A percentile compares a stretch with the other conserved stretches of the same genome.
Conservation (phyloP, 2,113 vertebrate genomes). For the Gasterosteus nipponicus region DNA sequence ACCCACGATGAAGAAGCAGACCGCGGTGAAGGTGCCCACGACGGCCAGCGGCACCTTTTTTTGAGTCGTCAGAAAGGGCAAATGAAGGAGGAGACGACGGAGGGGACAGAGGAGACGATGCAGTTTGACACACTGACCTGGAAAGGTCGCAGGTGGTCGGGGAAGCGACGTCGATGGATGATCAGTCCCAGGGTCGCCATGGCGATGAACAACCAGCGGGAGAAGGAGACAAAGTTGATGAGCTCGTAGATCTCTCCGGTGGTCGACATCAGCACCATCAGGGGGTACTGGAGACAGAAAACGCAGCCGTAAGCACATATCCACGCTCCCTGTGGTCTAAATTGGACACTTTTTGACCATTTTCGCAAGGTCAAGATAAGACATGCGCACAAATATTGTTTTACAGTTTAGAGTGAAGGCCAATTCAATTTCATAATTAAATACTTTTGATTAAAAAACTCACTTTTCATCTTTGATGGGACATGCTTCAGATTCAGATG, state of each 20-base stretch:
- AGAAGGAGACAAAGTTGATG: slow-evolving; percentile 89
- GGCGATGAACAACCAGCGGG: slow-evolving; percentile 90
- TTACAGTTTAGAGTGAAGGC: too few species aligned
- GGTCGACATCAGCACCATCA: slow-evolving; percentile 82
- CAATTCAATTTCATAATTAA: too few species aligned
- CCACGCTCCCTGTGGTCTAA: background rate
- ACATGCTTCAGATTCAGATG: too few species aligned
- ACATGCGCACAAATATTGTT: too few species aligned
- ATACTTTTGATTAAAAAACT: too few species aligned
- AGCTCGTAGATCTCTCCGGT: slow-evolving; percentile 87
- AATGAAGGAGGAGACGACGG: background rate
- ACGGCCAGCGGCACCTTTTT: slow-evolving; percentile 89
- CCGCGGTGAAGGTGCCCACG: slow-evolving; percentile 88
- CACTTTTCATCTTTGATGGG: too few species aligned
- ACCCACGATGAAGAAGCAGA: slow-evolving; percentile 94
- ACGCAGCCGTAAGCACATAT: background rate
- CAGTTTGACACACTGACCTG: slow-evolving; percentile 63
- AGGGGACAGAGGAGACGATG: too few species aligned
- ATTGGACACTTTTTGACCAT: too few species aligned
- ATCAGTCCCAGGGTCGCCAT: slow-evolving; percentile 86
- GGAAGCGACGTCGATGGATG: slow-evolving; percentile 86
- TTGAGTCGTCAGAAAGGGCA: slow-evolving; percentile 13
- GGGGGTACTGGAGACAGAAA: slow-evolving; percentile 80
- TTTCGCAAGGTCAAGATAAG: too few species aligned
- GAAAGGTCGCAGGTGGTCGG: slow-evolving; percentile 85